A percentile compares a stretch with the other conserved stretches of the same genome.
phyloP scores from a whole-genome alignment of 2,113 vertebrate species.

The Ahaetulla prasina region DNA sequence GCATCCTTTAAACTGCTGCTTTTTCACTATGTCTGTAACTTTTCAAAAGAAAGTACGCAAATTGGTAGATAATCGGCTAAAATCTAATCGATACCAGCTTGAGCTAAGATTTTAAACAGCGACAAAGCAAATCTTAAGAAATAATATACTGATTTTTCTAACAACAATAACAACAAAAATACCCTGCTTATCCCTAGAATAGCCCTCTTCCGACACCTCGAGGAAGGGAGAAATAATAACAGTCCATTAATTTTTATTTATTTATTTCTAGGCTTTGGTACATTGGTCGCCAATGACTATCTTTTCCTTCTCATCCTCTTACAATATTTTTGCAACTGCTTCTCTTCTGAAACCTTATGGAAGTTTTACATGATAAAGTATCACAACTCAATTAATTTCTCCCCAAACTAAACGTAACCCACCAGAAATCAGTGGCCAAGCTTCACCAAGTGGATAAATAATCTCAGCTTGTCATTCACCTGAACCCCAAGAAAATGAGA shows the following conservation, averaged over 20 bases:
- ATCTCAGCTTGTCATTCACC: not conserved
- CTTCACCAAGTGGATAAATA: accelerated
- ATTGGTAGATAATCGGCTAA: not conserved
- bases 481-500: not conserved
- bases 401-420: not conserved
- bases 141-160: not conserved
- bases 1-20: not conserved
- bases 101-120: not conserved
- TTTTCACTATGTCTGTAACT: not conserved
- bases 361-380: not conserved
- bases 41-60: not conserved
- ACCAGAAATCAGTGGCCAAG: not conserved
- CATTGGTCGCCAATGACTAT: not conserved
- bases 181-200: not conserved
- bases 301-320: not conserved
- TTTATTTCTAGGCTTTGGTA: not conserved
- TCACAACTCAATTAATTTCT: not conserved
- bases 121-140: not conserved
- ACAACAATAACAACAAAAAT: not conserved
- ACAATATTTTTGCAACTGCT: not conserved
- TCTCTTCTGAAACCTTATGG: not conserved
- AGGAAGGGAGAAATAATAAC: conserved; percentile 8
- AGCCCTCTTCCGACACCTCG: conserved; percentile 27
- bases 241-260: not conserved
- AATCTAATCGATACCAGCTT: not conserved